phyloP scores from a whole-genome alignment of 2,113 vertebrate genomes.

The Tetrax tetrax region DNA sequence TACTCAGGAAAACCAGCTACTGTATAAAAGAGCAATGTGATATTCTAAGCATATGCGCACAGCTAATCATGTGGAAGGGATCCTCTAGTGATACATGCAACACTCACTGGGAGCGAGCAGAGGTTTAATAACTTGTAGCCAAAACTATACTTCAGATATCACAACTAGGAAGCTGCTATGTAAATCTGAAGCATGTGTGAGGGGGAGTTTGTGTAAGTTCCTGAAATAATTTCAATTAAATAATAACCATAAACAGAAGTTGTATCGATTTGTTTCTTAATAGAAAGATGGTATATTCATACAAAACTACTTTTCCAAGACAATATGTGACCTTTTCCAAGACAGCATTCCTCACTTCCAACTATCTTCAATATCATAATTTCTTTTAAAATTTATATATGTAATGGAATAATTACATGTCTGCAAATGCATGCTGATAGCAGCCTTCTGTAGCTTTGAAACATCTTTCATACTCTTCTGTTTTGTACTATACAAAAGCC shows the following conservation, averaged over 20 bases:
- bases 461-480: neutral
- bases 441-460: neutral
- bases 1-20: neutral
- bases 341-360: neutral
- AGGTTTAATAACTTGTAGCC: neutral
- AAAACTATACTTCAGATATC: neutral
- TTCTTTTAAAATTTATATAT: conserved; percentile 5
- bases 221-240: conserved; percentile 20
- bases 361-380: neutral
- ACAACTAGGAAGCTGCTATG: neutral
- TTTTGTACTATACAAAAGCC: neutral
- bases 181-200: conserved; percentile 38
- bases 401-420: conserved; percentile 13
- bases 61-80: neutral
- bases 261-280: conserved; percentile 10
- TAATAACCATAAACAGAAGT: conserved; percentile 23
- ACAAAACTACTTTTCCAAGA: neutral
- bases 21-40: neutral
- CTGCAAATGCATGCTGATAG: neutral
- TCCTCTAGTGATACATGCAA: neutral
- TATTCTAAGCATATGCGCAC: neutral
- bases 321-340: neutral
- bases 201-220: conserved; percentile 43
- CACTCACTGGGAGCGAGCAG: neutral
- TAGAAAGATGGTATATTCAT: neutral